phyloP scores from a whole-genome alignment of 2,113 vertebrate genomes.

The Brienomyrus brachyistius region DNA sequence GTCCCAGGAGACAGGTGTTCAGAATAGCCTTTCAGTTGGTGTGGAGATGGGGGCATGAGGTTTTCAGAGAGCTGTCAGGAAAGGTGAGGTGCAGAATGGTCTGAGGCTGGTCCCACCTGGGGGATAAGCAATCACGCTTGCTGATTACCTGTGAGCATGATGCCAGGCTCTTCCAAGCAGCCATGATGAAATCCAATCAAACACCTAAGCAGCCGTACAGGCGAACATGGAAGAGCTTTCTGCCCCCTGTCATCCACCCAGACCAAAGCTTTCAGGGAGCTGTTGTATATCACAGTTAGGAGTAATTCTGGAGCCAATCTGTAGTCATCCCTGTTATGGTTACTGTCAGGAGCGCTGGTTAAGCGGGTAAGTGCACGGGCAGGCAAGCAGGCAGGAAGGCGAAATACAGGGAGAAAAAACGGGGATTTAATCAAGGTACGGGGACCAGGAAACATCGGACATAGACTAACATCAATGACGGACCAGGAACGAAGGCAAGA shows the following conservation, averaged over 20 bases:
- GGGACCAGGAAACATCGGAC: too few species aligned
- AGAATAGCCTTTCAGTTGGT: neutral
- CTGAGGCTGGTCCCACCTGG: conserved; percentile 9
- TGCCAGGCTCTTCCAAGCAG: conserved; percentile 32
- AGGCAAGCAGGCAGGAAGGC: too few species aligned
- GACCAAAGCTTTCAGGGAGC: neutral
- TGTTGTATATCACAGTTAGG: neutral
- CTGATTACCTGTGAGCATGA: conserved; percentile 17
- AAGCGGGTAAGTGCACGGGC: too few species aligned
- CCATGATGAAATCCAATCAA: conserved; percentile 50
- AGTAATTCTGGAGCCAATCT: neutral
- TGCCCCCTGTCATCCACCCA: neutral
- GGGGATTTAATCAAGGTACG: too few species aligned
- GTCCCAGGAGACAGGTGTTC: neutral
- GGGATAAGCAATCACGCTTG: conserved; percentile 35
- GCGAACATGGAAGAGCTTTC: neutral
- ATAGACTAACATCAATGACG: too few species aligned
- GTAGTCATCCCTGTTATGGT: neutral
- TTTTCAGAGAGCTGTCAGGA: conserved; percentile 37
- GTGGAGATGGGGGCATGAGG: conserved; percentile 8
- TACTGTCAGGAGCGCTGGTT: too few species aligned
- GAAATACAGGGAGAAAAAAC: too few species aligned
- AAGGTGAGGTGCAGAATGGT: neutral
- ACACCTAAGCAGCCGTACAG: neutral
- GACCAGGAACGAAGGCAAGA: too few species aligned